Evolutionary conservation across 35 echinoderm and acorn worm species (phyloP), one percentile per base, ranked within the genome.

Genomic region (Strongylocentrotus purpuratus): DNA sequence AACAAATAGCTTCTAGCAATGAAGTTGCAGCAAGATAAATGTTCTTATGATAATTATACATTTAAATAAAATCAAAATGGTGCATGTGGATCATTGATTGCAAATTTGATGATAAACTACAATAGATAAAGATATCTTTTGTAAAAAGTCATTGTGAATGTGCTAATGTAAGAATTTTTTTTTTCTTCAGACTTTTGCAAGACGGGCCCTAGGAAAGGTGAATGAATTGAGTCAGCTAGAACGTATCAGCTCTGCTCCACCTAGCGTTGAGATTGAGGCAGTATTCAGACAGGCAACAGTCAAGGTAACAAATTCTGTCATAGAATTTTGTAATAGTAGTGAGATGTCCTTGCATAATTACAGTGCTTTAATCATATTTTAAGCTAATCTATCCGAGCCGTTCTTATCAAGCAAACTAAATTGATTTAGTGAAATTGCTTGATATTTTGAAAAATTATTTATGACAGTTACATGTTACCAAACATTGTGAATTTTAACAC

Each of bases 141-240:
- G 15, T 55, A 55, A n/a, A n/a, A n/a, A 55, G 11, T 12, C 9
- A 11, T 41, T 55, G 50, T 55, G 10, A 55, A 55, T 55, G 50
- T 55, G 50, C 15, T 12, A 6, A 55, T 55, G 12, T 86, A 5
- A 86, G 1, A 31, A 20, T 86, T 86, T 31, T 14, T 93, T 92
- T 94, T n/a, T 86, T 93, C 55, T 94, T 2, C 48, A 99, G 98
- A 95, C 46, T 65, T 99, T 99, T 98, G 98, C 98, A 6, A 95
- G 98, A 46, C 94, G 98, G 32, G 97, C 97, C 45, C 88, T 99
- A 22, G 88, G 87, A 28, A 99, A 97, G 91, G 98, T 99, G 94
- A 99, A 99, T 97, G 98, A 99, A 91, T 86, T 99, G 47, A 99
- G 98, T 95, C 97, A 99, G 71, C 86, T 99, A 14, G 98, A 99